These are phyloP conservation scores for Coregonus ussuriensis DNA, from an alignment of 2,797 vertebrate genomes.

Conservation along the genomic window DNA sequence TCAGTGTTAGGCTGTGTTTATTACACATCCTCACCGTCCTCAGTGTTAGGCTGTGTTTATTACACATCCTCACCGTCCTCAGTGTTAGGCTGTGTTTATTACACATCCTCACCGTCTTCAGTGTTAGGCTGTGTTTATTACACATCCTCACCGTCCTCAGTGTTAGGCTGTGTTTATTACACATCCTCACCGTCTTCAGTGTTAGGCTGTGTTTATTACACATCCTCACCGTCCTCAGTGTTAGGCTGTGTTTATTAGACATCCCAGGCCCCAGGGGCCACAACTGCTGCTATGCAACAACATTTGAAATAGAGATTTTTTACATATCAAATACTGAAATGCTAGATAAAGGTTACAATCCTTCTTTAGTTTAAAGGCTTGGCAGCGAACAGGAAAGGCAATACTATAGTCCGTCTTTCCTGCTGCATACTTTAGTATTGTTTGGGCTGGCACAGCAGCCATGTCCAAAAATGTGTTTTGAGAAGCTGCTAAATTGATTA, in stretches of 20 bases:
- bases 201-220: too few species aligned
- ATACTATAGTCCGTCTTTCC: background rate
- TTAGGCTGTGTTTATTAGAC: too few species aligned
- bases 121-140: too few species aligned
- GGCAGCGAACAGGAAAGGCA: background rate
- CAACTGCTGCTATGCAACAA: slow-evolving; percentile 7
- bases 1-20: background rate
- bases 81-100: too few species aligned
- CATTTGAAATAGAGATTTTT: slow-evolving; percentile 18
- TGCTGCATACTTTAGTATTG: background rate
- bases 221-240: too few species aligned
- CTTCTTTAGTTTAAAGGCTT: background rate
- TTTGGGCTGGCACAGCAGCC: background rate
- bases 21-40: background rate
- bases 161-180: too few species aligned
- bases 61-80: too few species aligned
- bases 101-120: too few species aligned
- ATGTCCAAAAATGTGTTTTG: background rate
- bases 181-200: too few species aligned
- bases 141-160: too few species aligned
- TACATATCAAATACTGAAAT: background rate
- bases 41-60: too few species aligned
- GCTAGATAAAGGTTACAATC: slow-evolving; percentile 14
- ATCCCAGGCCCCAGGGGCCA: background rate
- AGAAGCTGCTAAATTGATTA: background rate